Conservation (phyloP, 2,888 invertebrate genomes). For the Epicampocera succincta region DNA sequence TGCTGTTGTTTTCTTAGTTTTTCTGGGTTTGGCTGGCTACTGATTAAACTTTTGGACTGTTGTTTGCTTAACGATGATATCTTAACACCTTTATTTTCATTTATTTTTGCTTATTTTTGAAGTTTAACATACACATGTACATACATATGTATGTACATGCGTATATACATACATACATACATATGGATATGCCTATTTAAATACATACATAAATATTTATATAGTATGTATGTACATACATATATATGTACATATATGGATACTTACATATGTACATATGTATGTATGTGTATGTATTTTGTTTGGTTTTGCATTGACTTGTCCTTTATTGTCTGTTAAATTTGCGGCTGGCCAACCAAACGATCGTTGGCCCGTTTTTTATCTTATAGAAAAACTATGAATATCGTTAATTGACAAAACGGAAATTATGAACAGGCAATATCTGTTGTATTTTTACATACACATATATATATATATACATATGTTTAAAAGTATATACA, state of each 20-base stretch:
- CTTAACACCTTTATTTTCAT: constrained; percentile 66
- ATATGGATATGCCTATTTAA: neutral
- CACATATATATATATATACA: constrained; percentile 1
- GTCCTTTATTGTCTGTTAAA: constrained; percentile 34
- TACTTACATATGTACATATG: neutral
- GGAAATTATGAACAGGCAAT: constrained; percentile 65
- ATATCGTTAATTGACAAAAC: constrained; percentile 68
- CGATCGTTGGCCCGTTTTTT: constrained; percentile 3
- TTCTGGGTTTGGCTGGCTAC: constrained; percentile 71
- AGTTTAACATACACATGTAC: neutral
- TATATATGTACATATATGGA: neutral
- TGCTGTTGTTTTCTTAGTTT: constrained; percentile 55
- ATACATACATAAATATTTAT: too few species aligned
- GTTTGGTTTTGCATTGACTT: constrained; percentile 52
- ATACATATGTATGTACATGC: constrained; percentile 3
- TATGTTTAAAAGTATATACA: neutral
- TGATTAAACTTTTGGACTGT: constrained; percentile 68
- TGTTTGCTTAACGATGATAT: constrained; percentile 67
- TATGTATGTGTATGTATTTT: constrained; percentile 39
- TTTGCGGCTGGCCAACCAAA: constrained; percentile 1
- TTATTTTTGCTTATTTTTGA: neutral
- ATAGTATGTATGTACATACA: too few species aligned
- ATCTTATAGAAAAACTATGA: constrained; percentile 58
- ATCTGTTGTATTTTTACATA: constrained; percentile 2
- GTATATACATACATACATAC: constrained; percentile 14